phyloP scores from a whole-genome alignment of 2,797 vertebrate species.

The Darevskia mixta region DNA sequence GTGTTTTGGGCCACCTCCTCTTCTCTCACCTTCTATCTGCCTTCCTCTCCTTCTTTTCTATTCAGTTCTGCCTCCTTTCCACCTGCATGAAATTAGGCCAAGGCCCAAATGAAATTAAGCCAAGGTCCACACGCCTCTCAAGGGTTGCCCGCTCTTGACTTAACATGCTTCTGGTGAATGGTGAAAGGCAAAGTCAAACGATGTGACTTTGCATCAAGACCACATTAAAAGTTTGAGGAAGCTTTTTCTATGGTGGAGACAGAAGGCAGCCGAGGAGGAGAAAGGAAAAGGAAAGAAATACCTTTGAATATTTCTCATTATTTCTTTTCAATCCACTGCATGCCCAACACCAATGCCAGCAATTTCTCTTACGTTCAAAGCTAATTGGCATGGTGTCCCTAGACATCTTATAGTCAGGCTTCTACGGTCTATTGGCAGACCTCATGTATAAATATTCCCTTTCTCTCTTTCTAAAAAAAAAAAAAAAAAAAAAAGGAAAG shows the following conservation, averaged over 20 bases:
- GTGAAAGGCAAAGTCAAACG: background rate
- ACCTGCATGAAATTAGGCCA: background rate
- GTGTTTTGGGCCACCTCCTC: too few relatives aligned
- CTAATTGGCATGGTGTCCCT: conserved; percentile 28
- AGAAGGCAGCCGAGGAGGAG: background rate
- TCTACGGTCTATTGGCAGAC: background rate
- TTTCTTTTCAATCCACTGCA: conserved; percentile 10
- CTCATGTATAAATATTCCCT: conserved; percentile 10
- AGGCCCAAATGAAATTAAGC: background rate
- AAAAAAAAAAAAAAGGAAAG: background rate
- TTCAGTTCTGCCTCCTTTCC: background rate
- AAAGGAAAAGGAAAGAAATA: background rate
- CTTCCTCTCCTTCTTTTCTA: too few relatives aligned
- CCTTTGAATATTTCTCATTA: conserved; percentile 24
- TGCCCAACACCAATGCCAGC: background rate
- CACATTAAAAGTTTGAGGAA: background rate
- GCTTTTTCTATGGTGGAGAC: background rate
- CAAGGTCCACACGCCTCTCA: background rate
- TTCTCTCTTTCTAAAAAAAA: background rate
- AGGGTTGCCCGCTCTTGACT: too few relatives aligned
- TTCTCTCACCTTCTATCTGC: too few relatives aligned
- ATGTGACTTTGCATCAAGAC: background rate
- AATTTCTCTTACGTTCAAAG: conserved; percentile 41
- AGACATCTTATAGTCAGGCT: background rate
- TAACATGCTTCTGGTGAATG: too few relatives aligned